phyloP scores from a whole-genome alignment of 2,888 invertebrate genomes.

The Pollenia labialis region DNA sequence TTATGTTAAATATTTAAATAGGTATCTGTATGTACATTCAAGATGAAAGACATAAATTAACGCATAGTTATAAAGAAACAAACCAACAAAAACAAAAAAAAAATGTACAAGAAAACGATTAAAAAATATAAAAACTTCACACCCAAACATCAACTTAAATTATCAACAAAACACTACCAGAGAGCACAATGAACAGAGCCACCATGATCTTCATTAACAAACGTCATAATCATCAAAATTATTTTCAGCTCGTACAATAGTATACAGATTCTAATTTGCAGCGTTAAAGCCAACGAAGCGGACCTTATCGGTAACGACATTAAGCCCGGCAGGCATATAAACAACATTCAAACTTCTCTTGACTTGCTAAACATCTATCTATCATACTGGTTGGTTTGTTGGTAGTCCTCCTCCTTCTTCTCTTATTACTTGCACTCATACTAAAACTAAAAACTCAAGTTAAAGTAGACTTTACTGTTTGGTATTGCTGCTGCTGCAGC shows the following conservation, averaged over 20 bases:
- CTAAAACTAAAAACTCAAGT: constrained; percentile 40
- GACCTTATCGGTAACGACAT: constrained; percentile 69
- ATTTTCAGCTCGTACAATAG: not conserved
- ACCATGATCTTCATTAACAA: constrained; percentile 57
- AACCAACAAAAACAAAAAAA: not conserved
- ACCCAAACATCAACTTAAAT: constrained; percentile 73
- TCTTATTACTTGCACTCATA: constrained; percentile 16
- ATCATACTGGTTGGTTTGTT: constrained; percentile 14
- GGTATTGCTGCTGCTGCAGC: constrained; percentile 39
- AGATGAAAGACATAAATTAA: constrained; percentile 74
- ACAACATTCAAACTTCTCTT: constrained; percentile 42
- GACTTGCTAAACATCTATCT: constrained; percentile 23
- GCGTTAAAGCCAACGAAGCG: constrained; percentile 42
- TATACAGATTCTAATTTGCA: constrained; percentile 31
- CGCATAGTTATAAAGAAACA: constrained; percentile 71
- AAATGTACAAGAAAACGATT: constrained; percentile 68
- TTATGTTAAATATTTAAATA: constrained; percentile 69
- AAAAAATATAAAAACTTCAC: constrained; percentile 75
- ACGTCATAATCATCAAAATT: constrained; percentile 54
- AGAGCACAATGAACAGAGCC: constrained; percentile 9
- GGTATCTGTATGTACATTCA: constrained; percentile 32
- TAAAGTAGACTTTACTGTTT: constrained; percentile 38
- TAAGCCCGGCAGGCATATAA: constrained; percentile 65
- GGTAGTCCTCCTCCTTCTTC: not conserved
- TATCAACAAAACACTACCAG: constrained; percentile 63